Evolutionary conservation across 2,888 invertebrate species (phyloP).

Genomic region (Chrysina gloriosa): DNA sequence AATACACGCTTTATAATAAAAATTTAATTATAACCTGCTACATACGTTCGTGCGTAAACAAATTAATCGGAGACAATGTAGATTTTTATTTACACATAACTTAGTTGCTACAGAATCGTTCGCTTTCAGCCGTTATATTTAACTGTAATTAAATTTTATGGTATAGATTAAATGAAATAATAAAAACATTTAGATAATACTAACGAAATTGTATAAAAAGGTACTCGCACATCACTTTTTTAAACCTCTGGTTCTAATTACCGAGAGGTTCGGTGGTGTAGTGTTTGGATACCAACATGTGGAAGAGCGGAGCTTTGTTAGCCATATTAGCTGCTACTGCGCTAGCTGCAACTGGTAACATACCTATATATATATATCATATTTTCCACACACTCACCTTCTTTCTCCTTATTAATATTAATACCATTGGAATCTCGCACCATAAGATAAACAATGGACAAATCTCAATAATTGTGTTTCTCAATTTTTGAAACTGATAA

Average conservation of each 20-base stretch:
- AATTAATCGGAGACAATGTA: background rate
- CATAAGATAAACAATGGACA: no score
- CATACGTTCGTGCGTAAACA: background rate
- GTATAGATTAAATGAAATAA: background rate
- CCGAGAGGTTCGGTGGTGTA: no score
- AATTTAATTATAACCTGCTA: background rate
- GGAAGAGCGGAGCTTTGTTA: background rate
- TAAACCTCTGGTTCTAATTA: no score
- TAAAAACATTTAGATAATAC: background rate
- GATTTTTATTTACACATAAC: background rate
- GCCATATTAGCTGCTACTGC: background rate
- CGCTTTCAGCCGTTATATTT: background rate
- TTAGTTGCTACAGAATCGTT: background rate
- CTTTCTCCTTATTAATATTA: no score
- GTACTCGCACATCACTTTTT: background rate
- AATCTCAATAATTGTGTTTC: no score
- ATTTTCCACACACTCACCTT: background rate
- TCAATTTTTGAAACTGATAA: no score
- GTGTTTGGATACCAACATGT: no score
- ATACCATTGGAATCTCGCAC: no score
- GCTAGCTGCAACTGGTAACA: background rate
- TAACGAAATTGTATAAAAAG: background rate
- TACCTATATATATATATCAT: no score
- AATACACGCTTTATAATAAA: background rate
- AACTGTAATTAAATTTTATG: background rate